These are phyloP conservation scores for Camponotus pennsylvanicus DNA, from an alignment of 1,140 invertebrate genomes.

Conservation along the genomic window DNA sequence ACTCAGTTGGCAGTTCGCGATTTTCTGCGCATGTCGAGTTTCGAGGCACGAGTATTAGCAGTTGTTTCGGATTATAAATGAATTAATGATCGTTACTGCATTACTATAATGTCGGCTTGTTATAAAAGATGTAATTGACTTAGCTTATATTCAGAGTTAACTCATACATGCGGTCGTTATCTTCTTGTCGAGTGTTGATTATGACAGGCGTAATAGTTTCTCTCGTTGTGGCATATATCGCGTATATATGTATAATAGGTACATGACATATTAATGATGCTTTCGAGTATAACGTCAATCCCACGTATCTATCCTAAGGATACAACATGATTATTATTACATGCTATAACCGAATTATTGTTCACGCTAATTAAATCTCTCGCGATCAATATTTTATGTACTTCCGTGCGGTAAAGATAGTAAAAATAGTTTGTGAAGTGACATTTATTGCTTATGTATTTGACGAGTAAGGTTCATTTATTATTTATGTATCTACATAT, in stretches of 20 bases:
- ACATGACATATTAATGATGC: slow-evolving; percentile 49
- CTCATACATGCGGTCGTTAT: slow-evolving; percentile 6
- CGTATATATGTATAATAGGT: neutral
- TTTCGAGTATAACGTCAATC: slow-evolving; percentile 32
- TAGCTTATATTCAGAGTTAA: neutral
- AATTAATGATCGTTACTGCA: slow-evolving; percentile 49
- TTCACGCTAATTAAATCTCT: neutral
- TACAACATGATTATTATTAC: slow-evolving; percentile 34
- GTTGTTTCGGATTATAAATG: slow-evolving; percentile 51
- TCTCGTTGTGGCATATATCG: neutral
- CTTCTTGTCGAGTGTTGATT: slow-evolving; percentile 35
- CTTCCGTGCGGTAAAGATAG: neutral
- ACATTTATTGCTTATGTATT: neutral
- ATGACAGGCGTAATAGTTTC: slow-evolving; percentile 46
- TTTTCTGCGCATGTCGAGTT: slow-evolving; percentile 27
- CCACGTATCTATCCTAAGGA: neutral
- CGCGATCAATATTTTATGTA: neutral
- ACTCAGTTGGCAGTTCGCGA: slow-evolving; percentile 26
- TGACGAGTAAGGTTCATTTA: neutral
- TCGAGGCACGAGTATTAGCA: slow-evolving; percentile 49
- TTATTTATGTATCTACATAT: neutral
- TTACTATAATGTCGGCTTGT: slow-evolving; percentile 9
- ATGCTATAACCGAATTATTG: slow-evolving; percentile 15
- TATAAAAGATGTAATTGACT: slow-evolving; percentile 46
- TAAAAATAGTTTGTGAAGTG: neutral